A percentile compares a stretch with the other conserved stretches of the same genome.
Conservation (phyloP, 2,113 vertebrate genomes). For the Calypte anna region DNA sequence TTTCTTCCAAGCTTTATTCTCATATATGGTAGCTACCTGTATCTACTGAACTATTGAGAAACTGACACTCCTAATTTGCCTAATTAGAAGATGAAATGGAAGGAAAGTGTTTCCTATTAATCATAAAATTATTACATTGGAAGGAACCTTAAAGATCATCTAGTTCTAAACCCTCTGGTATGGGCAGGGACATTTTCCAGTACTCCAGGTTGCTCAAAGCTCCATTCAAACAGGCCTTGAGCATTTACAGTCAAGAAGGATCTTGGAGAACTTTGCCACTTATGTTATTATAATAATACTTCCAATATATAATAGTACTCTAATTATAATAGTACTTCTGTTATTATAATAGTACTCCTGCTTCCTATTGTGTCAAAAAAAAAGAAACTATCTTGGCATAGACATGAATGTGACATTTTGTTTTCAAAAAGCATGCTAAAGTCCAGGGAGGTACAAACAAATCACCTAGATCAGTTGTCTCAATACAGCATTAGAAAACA, state of each 20-base stretch:
- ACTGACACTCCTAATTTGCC: neutral
- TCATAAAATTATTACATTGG: too few relatives aligned
- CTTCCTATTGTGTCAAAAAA: neutral
- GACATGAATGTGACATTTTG: rapidly evolving
- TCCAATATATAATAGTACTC: neutral
- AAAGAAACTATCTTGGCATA: neutral
- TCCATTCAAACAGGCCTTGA: too few relatives aligned
- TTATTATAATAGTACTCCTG: neutral
- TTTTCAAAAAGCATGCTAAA: neutral
- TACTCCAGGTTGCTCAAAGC: too few relatives aligned
- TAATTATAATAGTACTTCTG: neutral
- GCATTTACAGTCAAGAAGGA: neutral
- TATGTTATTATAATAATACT: neutral
- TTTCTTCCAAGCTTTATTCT: neutral
- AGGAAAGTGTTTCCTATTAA: neutral
- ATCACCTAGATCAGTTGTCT: neutral
- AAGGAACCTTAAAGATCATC: too few relatives aligned
- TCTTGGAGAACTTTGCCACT: neutral
- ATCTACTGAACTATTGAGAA: neutral
- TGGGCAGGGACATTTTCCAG: too few relatives aligned
- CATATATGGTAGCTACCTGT: neutral
- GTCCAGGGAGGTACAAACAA: neutral
- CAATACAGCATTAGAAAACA: neutral
- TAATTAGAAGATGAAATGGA: neutral
- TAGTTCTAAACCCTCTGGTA: too few relatives aligned